phyloP scores from a whole-genome alignment of 1,140 invertebrate species.

The Diorhabda elongata region DNA sequence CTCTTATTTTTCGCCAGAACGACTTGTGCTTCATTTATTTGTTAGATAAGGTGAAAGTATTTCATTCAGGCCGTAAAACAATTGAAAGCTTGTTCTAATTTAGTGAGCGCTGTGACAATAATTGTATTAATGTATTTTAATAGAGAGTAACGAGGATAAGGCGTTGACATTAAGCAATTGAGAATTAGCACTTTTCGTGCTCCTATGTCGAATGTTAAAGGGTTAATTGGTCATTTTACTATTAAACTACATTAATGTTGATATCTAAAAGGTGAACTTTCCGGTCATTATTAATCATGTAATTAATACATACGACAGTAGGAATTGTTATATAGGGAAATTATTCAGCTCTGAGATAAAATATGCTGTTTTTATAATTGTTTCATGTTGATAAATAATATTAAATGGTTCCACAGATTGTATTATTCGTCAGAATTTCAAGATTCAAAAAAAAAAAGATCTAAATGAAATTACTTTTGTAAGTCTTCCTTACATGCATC shows the following conservation, averaged over 20 bases:
- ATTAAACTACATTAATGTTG: neutral
- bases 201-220: slow-evolving; percentile 2
- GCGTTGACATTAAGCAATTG: neutral
- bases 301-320: too few relatives aligned
- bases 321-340: too few relatives aligned
- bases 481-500: too few relatives aligned
- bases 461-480: too few relatives aligned
- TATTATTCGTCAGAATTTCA: too few relatives aligned
- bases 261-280: neutral
- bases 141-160: neutral
- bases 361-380: too few relatives aligned
- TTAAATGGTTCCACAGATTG: too few relatives aligned
- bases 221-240: slow-evolving; percentile 2
- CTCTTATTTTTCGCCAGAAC: too few relatives aligned
- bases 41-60: neutral
- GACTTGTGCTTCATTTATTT: neutral
- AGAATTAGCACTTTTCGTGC: neutral
- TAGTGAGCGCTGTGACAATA: neutral
- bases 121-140: slow-evolving; percentile 3
- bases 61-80: neutral
- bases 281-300: too few relatives aligned
- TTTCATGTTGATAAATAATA: too few relatives aligned
- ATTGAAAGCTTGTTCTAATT: slow-evolving; percentile 3
- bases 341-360: too few relatives aligned
- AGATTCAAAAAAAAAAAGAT: too few relatives aligned